phyloP scores from a whole-genome alignment of 64 coral and sea anemone genomes.

The Catalaphyllia jardinei region DNA sequence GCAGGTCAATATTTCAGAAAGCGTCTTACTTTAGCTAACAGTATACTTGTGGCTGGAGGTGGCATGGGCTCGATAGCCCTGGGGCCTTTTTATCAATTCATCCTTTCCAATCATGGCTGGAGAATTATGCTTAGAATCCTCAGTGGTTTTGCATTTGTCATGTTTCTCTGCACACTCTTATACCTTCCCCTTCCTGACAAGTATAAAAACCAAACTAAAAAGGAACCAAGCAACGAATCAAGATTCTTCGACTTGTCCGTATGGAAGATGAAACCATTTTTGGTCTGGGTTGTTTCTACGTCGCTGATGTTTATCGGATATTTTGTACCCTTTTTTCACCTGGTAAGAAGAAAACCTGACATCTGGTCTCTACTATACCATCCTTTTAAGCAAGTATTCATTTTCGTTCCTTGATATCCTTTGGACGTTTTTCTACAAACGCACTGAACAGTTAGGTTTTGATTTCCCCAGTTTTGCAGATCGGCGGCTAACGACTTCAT shows the following conservation, averaged over 20 bases:
- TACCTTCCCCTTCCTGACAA: conserved; percentile 58
- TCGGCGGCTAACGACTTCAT: too few relatives aligned
- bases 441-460: too few relatives aligned
- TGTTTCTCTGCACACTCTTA: conserved; percentile 60
- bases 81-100: conserved; percentile 68
- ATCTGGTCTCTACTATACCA: too few relatives aligned
- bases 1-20: conserved; percentile 78
- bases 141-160: conserved; percentile 43
- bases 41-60: conserved; percentile 68
- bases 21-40: conserved; percentile 69
- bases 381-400: too few relatives aligned
- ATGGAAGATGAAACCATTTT: conserved; percentile 73
- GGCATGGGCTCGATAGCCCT: conserved; percentile 70
- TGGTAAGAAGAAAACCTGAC: conserved; percentile 50
- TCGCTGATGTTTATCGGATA: conserved; percentile 78
- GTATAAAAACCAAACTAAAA: conserved; percentile 35
- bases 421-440: too few relatives aligned
- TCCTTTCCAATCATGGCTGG: conserved; percentile 70
- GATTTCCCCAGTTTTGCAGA: too few relatives aligned
- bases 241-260: conserved; percentile 70
- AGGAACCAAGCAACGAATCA: not conserved
- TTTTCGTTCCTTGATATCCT: too few relatives aligned
- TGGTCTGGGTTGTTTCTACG: conserved; percentile 83
- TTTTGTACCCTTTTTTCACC: conserved; percentile 86
- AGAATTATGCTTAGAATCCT: conserved; percentile 65